These are phyloP conservation scores for Astur gentilis DNA, from an alignment of 2,113 vertebrate species.

Conservation along the genomic window DNA sequence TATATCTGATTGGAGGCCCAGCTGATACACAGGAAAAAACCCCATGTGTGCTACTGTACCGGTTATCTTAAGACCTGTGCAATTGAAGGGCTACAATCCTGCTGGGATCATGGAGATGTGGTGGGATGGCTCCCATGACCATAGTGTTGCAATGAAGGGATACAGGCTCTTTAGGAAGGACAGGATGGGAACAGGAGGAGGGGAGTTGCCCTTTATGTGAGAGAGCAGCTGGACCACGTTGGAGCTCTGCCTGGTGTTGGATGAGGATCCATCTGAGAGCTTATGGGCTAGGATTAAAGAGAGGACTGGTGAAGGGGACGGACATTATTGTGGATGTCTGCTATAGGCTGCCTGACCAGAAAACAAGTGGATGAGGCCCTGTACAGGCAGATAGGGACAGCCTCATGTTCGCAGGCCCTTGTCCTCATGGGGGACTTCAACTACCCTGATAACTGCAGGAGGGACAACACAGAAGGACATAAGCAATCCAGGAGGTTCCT, in stretches of 20 bases:
- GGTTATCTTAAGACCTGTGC: neutral
- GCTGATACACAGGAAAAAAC: neutral
- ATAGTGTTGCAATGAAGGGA: neutral
- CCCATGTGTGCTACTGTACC: accelerated
- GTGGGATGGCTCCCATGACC: neutral
- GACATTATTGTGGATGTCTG: neutral
- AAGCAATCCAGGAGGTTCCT: neutral
- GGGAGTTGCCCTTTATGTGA: neutral
- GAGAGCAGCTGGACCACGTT: neutral
- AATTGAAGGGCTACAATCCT: neutral
- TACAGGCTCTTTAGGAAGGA: neutral
- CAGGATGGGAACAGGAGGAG: neutral
- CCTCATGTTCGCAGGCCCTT: neutral
- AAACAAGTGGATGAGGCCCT: neutral
- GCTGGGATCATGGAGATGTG: neutral
- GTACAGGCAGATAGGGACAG: neutral
- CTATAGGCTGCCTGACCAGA: neutral
- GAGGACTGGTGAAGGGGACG: neutral
- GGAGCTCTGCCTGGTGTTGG: neutral
- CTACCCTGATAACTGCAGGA: neutral
- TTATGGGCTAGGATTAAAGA: neutral
- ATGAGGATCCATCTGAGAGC: neutral
- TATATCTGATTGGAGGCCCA: neutral
- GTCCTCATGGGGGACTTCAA: accelerated
- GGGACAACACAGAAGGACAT: neutral